Base-by-base conservation (phyloP, 2,797 vertebrate species). In the Lithobates sylvaticus region DNA sequence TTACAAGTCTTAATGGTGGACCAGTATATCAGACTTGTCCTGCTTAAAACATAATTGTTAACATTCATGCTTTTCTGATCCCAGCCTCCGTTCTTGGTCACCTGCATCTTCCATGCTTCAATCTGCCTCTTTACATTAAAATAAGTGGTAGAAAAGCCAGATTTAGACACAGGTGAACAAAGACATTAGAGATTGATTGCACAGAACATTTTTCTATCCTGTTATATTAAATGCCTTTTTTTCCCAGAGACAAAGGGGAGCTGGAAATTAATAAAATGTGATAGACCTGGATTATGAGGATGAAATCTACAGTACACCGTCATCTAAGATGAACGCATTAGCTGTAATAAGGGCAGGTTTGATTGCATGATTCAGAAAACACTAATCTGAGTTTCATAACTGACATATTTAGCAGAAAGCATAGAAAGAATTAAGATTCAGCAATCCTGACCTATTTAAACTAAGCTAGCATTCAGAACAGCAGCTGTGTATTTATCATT, bases 341-440 rank as follows among this genome's bases (percentile, higher is more conserved):
- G 81, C 76, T 84, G 68, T 87, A 83, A 84, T 87, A 87, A 87
- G 86, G 81, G 86, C 76, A 84, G 76, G 83, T 87, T 87, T 87
- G 86, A 87, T 87, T 84, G 76, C 86, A 79, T 87, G 86, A 84
- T 65, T 83, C 80, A 81, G 58, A 87, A 87, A 83, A 87, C 76
- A 87, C 76, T 84, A 87, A 87, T 87, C 86, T 84, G 86, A 78
- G 86, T 87, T 87, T 87, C 86, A 87, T 87, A 87, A 84, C 86
- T 87, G 86, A 87, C 86, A 87, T 84, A 87, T 87, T 87, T 87
- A 87, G 76, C 86, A 87, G 76, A 79, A 87, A 83, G 81, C 86
- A 83, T 73, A 78, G 75, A 87, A 87, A 75, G 86, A 78, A 87
- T 87, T 87, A 87, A 84, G 86, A 87, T 84, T 87, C 81, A 61